Percentiles rank a stretch among this genome's conserved stretches.
These are phyloP conservation scores for Aphidius ervi DNA, from an alignment of 1,140 invertebrate genomes.

Conservation along the genomic window DNA sequence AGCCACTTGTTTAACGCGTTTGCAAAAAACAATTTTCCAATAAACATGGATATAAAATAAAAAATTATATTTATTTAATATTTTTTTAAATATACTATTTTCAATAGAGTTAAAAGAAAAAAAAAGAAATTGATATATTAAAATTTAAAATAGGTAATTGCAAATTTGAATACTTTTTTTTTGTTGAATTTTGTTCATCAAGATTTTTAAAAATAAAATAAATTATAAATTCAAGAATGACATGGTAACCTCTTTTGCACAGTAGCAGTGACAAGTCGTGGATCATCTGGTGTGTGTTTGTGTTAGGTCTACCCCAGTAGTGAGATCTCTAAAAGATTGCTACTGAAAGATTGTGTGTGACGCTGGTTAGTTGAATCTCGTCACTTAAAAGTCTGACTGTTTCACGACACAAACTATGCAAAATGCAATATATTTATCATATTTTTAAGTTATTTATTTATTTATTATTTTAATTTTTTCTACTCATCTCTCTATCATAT, in stretches of 20 bases:
- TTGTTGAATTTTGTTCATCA: no score
- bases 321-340: slow-evolving; percentile 27
- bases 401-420: slow-evolving; percentile 8
- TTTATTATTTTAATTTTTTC: not conserved
- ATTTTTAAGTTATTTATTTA: no score
- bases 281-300: slow-evolving; percentile 29
- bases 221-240: slow-evolving; percentile 21
- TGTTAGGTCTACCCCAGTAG: not conserved
- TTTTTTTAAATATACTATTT: not conserved
- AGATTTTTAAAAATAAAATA: not conserved
- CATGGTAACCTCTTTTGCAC: slow-evolving; percentile 36
- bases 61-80: no score
- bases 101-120: not conserved
- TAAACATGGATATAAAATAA: not conserved
- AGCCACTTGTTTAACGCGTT: not conserved
- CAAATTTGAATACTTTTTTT: no score
- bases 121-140: not conserved
- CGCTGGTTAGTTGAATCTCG: no score
- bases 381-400: no score
- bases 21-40: not conserved
- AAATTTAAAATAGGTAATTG: no score
- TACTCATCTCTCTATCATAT: no score
- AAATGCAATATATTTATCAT: slow-evolving; percentile 16
- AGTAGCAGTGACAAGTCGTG: slow-evolving; percentile 31
- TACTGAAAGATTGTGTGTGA: slow-evolving; percentile 27